Percentiles rank a stretch among this genome's conserved stretches.
These are phyloP conservation scores for Scytalopus superciliaris DNA, from an alignment of 2,113 vertebrate species.

Conservation along the genomic window DNA sequence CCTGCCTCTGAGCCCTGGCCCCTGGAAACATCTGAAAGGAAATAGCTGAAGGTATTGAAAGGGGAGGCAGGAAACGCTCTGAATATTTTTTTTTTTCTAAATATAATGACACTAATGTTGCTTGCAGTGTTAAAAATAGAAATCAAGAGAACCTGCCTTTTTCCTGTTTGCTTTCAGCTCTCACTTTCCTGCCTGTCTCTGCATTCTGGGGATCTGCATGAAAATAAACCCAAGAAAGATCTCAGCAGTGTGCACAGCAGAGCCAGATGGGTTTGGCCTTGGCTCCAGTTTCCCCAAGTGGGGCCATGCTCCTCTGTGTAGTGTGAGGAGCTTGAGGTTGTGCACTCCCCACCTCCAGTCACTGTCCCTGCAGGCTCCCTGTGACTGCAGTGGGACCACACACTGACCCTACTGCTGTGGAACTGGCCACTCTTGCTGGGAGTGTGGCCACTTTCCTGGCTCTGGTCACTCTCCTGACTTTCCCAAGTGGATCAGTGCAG, in stretches of 20 bases:
- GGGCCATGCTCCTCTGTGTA: not conserved
- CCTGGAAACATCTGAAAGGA: slow-evolving; percentile 51
- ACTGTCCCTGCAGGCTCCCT: fast-evolving
- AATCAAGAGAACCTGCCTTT: slow-evolving; percentile 44
- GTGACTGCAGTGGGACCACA: fast-evolving
- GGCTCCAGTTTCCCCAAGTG: not conserved
- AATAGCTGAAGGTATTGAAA: slow-evolving; percentile 62
- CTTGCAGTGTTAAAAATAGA: slow-evolving; percentile 63
- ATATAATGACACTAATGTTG: slow-evolving; percentile 45
- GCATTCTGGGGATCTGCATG: not conserved
- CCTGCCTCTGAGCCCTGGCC: not conserved
- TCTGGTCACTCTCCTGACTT: not conserved
- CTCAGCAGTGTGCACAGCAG: not conserved
- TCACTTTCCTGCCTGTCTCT: not conserved
- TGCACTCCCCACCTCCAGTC: not conserved
- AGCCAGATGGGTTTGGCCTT: not conserved
- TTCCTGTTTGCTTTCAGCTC: slow-evolving; percentile 66
- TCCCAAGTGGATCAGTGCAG: not conserved
- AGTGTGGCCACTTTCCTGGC: not conserved
- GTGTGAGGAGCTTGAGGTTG: fast-evolving
- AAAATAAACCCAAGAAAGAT: slow-evolving; percentile 33
- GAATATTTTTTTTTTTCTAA: slow-evolving; percentile 35
- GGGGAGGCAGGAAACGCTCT: slow-evolving; percentile 39
- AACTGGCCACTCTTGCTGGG: not conserved
- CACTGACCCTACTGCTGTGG: fast-evolving